Evolutionary conservation across 1,140 invertebrate species (phyloP).

Genomic region (Drosophila melanogaster): DNA sequence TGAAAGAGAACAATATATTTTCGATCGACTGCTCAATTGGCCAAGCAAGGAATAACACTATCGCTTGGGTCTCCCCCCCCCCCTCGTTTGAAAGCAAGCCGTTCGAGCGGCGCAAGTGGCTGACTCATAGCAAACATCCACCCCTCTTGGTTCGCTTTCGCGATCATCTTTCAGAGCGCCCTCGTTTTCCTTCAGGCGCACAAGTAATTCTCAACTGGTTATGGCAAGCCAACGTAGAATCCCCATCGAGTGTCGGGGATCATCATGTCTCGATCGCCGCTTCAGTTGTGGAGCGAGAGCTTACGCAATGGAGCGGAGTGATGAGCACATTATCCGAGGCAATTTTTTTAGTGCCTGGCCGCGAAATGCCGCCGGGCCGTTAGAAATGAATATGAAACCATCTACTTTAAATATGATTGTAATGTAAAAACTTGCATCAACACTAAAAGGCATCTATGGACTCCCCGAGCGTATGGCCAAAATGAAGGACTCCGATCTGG

Average conservation of each 20-base stretch:
- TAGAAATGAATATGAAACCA: conserved; percentile 10
- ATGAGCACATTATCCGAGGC: conserved; percentile 16
- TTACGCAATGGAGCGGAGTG: neutral
- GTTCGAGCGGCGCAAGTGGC: neutral
- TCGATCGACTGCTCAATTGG: no score
- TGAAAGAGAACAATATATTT: no score
- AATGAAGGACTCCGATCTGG: conserved; percentile 95
- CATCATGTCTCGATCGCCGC: conserved; percentile 1
- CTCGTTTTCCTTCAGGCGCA: neutral
- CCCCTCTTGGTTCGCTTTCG: neutral
- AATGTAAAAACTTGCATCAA: neutral
- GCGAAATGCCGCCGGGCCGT: neutral
- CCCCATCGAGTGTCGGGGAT: neutral
- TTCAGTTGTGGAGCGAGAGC: conserved; percentile 8
- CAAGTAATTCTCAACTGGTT: conserved; percentile 30
- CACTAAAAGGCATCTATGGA: conserved; percentile 87
- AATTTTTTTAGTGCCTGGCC: conserved; percentile 26
- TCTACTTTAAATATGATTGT: no score
- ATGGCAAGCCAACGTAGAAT: neutral
- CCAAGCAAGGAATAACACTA: no score
- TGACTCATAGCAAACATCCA: neutral
- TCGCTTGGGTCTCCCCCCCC: neutral
- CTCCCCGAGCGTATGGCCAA: conserved; percentile 94
- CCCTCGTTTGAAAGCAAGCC: neutral
- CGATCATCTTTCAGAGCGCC: neutral